Base-by-base conservation (phyloP, 2,888 invertebrate species). In the Micropterix aruncella region DNA sequence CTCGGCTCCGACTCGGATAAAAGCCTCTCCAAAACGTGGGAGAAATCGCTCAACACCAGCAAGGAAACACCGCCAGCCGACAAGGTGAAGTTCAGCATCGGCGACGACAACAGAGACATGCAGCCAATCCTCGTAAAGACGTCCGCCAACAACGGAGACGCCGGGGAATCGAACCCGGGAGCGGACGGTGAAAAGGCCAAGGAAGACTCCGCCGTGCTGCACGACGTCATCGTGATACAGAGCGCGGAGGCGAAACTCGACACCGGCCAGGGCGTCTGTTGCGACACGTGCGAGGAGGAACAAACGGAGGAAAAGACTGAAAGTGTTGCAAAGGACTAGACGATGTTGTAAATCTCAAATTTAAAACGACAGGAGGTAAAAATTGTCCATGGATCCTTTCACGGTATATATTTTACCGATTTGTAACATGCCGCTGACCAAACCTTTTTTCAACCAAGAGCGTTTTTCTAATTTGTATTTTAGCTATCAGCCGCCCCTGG, bases 121-220 rank as follows among this genome's bases (percentile, higher is more conserved):
- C 45, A 49, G 12, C 52, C 56, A 18, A 19, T 60, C 40, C 47
- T 70, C 39, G 65, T 70, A 0, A 55, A 62, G 47, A 56, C 67
- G 44, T 69, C 70, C 2, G 61, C 60, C 2, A 69, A 70, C 40
- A 69, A 69, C 15, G 60, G 58, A 2, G 68, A 69, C 18, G 12
- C 12, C 7, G 12, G 12, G 12, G 59, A 60, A 44, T 40, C 27
- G 56, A 1, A 53, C 0, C 48, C 52, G 1, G 57, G 57, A 44
- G 7, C 61, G 17, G 59, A 60, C 5, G 65, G 65, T 0, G 61
- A 65, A 9, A 27, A 27, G 12, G 5, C 7, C 27, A 27, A 27
- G 12, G 40, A 40, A 40, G n/a, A 17, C 9, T 42, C 19, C 7
- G 5, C n/a, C n/a, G 42, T 46, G 2, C 48, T 51, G 49, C 47